Conservation (phyloP, 2,888 invertebrate species). For the Cataglyphis albicans region DNA sequence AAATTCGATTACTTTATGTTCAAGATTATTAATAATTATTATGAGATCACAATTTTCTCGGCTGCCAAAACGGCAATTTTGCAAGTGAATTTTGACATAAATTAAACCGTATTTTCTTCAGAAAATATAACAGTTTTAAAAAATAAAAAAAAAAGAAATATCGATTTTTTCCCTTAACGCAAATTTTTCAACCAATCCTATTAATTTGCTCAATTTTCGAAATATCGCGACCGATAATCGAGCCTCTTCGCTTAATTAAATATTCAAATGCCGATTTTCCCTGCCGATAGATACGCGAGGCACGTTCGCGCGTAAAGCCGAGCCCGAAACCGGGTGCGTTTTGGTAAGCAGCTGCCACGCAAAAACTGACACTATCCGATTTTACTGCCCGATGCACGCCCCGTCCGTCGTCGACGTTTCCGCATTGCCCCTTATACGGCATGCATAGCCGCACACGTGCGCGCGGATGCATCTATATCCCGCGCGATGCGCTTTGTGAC, state of each 20-base stretch:
- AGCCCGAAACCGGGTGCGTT: slow-evolving; percentile 62
- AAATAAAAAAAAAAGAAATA: too few species aligned
- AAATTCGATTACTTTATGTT: too few species aligned
- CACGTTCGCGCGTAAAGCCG: slow-evolving; percentile 39
- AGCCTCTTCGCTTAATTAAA: background rate
- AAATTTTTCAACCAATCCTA: slow-evolving; percentile 1
- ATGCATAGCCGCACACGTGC: slow-evolving; percentile 50
- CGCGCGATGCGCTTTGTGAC: slow-evolving; percentile 21
- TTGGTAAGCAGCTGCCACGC: slow-evolving; percentile 75
- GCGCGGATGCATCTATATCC: background rate
- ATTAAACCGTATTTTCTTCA: too few species aligned
- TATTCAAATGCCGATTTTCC: slow-evolving; percentile 22
- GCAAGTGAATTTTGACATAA: too few species aligned
- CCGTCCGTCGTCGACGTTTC: slow-evolving; percentile 66
- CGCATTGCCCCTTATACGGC: slow-evolving; percentile 48
- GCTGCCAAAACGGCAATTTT: too few species aligned
- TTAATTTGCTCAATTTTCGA: slow-evolving; percentile 27
- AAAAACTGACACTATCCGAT: slow-evolving; percentile 72
- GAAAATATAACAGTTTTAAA: too few species aligned
- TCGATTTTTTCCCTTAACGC: background rate
- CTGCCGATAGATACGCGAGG: background rate
- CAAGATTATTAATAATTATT: too few species aligned
- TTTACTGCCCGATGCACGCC: slow-evolving; percentile 75
- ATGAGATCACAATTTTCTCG: too few species aligned
- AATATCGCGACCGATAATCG: background rate